phyloP scores from a whole-genome alignment of 2,888 invertebrate genomes.

The Lordiphosa fenestrarum region DNA sequence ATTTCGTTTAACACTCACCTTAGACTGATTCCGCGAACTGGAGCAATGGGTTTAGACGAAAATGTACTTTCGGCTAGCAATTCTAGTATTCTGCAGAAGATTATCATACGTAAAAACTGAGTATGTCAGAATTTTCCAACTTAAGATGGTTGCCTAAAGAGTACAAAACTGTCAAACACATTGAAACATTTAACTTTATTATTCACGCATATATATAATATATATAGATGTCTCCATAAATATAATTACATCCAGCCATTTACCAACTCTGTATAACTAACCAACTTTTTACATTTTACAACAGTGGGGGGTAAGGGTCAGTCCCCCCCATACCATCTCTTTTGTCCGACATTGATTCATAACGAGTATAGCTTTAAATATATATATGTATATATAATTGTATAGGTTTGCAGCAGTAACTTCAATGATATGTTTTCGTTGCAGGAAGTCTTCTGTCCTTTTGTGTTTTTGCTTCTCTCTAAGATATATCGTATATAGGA shows the following conservation, averaged over 20 bases:
- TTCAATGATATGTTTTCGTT: constrained; percentile 79
- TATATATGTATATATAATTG: constrained; percentile 29
- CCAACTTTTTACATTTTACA: constrained; percentile 45
- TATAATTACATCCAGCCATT: constrained; percentile 28
- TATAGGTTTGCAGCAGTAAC: constrained; percentile 61
- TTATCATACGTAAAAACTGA: too few relatives aligned
- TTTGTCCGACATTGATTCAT: background rate
- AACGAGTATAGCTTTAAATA: constrained; percentile 27
- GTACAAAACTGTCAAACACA: constrained; percentile 25
- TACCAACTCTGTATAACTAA: constrained; percentile 36
- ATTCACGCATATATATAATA: constrained; percentile 45
- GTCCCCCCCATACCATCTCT: background rate
- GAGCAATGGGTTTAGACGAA: too few relatives aligned
- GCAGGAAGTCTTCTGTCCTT: constrained; percentile 76
- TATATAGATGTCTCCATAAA: constrained; percentile 35
- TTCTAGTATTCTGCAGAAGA: too few relatives aligned
- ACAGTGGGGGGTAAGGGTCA: constrained; percentile 12
- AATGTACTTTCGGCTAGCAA: too few relatives aligned
- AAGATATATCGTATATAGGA: constrained; percentile 50
- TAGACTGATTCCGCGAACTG: too few relatives aligned
- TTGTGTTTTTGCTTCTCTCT: constrained; percentile 26
- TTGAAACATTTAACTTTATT: constrained; percentile 71
- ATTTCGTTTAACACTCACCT: too few relatives aligned
- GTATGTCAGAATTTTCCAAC: too few relatives aligned
- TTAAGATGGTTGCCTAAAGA: background rate